Evolutionary conservation across 2,113 vertebrate genomes (phyloP).

Genomic region (Aegotheles bennettii): DNA sequence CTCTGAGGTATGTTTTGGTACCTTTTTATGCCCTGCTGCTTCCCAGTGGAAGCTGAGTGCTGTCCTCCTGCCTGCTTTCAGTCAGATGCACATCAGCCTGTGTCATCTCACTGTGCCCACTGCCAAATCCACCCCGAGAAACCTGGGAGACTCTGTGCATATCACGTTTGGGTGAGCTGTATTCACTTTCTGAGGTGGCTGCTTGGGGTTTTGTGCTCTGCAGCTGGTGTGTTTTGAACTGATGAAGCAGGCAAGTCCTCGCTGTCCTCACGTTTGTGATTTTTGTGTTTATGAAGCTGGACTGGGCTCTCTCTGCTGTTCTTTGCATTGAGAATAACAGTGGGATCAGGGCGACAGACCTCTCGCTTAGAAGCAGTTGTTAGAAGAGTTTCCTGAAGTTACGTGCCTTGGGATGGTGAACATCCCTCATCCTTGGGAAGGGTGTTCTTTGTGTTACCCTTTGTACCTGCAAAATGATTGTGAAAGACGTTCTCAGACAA

Average conservation of each 20-base stretch:
- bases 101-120: neutral
- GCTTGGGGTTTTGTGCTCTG: neutral
- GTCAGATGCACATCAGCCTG: fast-evolving
- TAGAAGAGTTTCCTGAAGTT: neutral
- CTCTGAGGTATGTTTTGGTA: neutral
- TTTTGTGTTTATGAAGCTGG: neutral
- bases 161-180: neutral
- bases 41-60: neutral
- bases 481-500: neutral
- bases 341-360: neutral
- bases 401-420: neutral
- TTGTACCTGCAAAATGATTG: neutral
- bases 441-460: neutral
- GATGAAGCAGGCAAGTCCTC: neutral
- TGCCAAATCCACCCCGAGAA: neutral
- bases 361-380: neutral
- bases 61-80: neutral
- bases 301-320: neutral
- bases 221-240: neutral
- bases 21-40: neutral
- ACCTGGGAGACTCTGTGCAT: neutral
- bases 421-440: neutral
- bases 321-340: neutral
- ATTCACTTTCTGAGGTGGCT: neutral
- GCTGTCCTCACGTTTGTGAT: neutral